These are phyloP conservation scores for Temnothorax rugatulus DNA, from an alignment of 2,888 invertebrate species.

Conservation along the genomic window DNA sequence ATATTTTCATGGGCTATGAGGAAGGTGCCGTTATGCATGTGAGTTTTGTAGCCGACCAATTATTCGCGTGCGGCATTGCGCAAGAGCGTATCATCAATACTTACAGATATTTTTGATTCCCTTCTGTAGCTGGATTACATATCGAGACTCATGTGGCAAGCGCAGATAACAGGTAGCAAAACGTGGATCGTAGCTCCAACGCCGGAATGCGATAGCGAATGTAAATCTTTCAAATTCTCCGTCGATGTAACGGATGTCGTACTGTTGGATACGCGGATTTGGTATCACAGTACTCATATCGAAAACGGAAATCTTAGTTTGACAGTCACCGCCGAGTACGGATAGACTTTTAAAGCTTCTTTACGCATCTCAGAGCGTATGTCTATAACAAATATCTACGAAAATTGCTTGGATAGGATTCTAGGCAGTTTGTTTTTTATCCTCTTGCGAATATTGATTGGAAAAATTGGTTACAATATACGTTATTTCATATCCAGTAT, in stretches of 20 bases:
- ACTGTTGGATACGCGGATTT: slow-evolving; percentile 95
- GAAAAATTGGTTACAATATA: background rate
- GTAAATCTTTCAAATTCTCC: slow-evolving; percentile 91
- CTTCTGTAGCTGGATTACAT: slow-evolving; percentile 94
- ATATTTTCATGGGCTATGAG: slow-evolving; percentile 96
- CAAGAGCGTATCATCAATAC: background rate
- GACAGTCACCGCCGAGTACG: slow-evolving; percentile 97
- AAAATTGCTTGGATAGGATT: slow-evolving; percentile 51
- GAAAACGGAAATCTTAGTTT: slow-evolving; percentile 94
- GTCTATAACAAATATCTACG: slow-evolving; percentile 18
- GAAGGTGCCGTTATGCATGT: slow-evolving; percentile 97
- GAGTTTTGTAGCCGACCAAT: slow-evolving; percentile 82
- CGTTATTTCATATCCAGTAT: background rate
- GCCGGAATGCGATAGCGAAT: slow-evolving; percentile 94
- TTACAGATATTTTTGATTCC: slow-evolving; percentile 30
- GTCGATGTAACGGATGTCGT: slow-evolving; percentile 96
- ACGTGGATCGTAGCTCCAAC: slow-evolving; percentile 94
- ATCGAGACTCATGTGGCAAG: slow-evolving; percentile 97
- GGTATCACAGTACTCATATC: slow-evolving; percentile 96
- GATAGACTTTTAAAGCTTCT: slow-evolving; percentile 86
- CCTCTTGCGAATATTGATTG: background rate
- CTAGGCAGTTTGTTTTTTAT: slow-evolving; percentile 54
- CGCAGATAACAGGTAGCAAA: slow-evolving; percentile 95
- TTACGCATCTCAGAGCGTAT: slow-evolving; percentile 30
- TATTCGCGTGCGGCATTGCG: background rate